phyloP scores from a whole-genome alignment of 2,888 invertebrate species.

The Oligia fasciuncula region DNA sequence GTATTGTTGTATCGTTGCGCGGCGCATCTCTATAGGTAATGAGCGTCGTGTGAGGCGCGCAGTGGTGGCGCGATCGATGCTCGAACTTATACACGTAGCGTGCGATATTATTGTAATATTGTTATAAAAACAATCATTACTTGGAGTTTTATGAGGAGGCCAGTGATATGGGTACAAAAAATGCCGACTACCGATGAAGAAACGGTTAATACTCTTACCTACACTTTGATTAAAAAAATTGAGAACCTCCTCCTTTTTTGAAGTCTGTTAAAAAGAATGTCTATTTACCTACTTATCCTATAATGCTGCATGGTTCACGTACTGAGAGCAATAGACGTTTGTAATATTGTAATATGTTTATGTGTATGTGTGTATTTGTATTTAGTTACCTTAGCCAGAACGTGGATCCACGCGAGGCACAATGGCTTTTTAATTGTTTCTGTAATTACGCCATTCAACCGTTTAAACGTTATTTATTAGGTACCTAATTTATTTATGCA shows the following conservation, averaged over 20 bases:
- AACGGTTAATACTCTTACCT: not conserved
- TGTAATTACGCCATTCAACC: too few species aligned
- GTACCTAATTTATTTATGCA: too few species aligned
- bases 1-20: constrained; percentile 45
- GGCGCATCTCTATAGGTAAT: constrained; percentile 55
- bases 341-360: not conserved
- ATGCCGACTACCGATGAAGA: not conserved
- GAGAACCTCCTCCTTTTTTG: not conserved
- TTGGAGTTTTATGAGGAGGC: not conserved
- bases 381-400: too few species aligned
- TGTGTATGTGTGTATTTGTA: too few species aligned
- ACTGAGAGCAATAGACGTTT: not conserved
- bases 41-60: constrained; percentile 62
- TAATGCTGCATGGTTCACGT: too few species aligned
- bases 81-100: constrained; percentile 36
- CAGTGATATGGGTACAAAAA: not conserved
- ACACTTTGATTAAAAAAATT: too few species aligned
- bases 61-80: constrained; percentile 54
- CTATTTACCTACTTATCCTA: too few species aligned
- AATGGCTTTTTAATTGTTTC: too few species aligned
- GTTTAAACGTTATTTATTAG: too few species aligned
- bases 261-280: not conserved
- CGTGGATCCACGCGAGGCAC: too few species aligned
- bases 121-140: constrained; percentile 36
- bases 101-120: constrained; percentile 48